Conservation (phyloP, 2,888 invertebrate species). For the Tortrix viridana region DNA sequence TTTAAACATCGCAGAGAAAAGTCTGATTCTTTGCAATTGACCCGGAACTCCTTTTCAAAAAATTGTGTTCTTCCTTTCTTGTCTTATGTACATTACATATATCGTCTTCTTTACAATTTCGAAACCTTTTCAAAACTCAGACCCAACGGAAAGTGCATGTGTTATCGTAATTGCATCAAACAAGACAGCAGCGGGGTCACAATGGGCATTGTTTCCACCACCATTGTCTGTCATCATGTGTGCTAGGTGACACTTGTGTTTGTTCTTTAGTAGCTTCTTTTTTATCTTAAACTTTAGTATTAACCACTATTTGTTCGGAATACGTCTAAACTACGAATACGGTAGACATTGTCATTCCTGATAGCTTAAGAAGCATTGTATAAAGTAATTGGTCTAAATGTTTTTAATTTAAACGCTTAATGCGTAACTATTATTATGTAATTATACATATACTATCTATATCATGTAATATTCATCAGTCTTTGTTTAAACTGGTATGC, state of each 20-base stretch:
- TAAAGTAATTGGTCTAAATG: no score
- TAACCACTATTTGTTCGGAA: no score
- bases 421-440: no score
- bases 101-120: slow-evolving; percentile 13
- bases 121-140: slow-evolving; percentile 16
- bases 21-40: no score
- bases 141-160: slow-evolving; percentile 34
- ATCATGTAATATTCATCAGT: background rate
- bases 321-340: no score
- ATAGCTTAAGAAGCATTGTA: no score
- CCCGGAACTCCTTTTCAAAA: background rate
- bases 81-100: no score
- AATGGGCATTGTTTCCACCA: slow-evolving; percentile 65
- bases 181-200: slow-evolving; percentile 51
- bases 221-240: slow-evolving; percentile 51
- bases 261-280: slow-evolving; percentile 16
- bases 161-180: slow-evolving; percentile 47
- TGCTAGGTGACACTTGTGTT: slow-evolving; percentile 18
- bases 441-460: no score
- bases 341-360: no score
- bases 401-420: no score
- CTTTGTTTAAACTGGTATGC: background rate
- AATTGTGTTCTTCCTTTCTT: background rate
- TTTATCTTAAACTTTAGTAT: background rate
- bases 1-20: no score